These are phyloP conservation scores for Dermochelys coriacea DNA, from an alignment of 2,797 vertebrate genomes.

Conservation along the genomic window DNA sequence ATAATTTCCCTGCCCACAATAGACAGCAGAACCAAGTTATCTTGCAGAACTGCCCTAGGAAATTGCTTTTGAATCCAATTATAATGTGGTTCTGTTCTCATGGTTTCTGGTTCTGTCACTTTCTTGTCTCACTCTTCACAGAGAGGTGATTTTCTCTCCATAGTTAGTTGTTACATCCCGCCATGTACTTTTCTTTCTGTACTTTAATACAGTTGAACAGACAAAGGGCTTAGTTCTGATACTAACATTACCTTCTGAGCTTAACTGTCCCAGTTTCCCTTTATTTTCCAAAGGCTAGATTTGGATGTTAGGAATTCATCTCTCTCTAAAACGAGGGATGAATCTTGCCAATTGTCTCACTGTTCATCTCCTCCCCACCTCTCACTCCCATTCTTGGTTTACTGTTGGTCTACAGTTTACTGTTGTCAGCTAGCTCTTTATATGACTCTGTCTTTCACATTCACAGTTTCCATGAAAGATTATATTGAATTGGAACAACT, in stretches of 20 bases:
- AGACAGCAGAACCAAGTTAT: background rate
- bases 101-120: background rate
- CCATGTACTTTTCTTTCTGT: background rate
- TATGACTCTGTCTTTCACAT: background rate
- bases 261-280: background rate
- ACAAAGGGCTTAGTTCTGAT: background rate
- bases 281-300: background rate
- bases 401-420: background rate
- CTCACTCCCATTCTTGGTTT: background rate
- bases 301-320: background rate
- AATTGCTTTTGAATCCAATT: background rate
- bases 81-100: background rate
- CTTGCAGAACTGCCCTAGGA: background rate
- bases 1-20: background rate
- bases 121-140: background rate
- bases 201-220: background rate
- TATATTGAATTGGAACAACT: background rate
- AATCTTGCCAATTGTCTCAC: background rate
- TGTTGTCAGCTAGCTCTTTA: background rate
- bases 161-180: background rate
- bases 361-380: background rate
- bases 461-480: conserved; percentile 25
- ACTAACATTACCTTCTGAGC: background rate
- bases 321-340: background rate
- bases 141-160: background rate